These are phyloP conservation scores for Manacus vitellinus DNA, from an alignment of 2,113 vertebrate genomes.

Conservation along the genomic window DNA sequence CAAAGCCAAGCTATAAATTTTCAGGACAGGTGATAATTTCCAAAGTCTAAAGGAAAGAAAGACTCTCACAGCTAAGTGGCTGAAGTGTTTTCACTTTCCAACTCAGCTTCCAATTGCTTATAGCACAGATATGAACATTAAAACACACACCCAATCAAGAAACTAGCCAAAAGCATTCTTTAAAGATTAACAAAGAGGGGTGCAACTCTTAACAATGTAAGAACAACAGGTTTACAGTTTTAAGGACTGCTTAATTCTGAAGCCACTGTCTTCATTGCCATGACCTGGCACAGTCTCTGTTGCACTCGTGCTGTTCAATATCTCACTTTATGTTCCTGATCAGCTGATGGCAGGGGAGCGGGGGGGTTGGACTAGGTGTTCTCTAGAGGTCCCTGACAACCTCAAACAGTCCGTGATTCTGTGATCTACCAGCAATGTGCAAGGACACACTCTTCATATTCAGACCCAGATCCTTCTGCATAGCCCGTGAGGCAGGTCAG, in stretches of 20 bases:
- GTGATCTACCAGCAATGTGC: background rate
- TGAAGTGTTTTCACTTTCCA: background rate
- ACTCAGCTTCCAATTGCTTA: background rate
- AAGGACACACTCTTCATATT: background rate
- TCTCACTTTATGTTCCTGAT: background rate
- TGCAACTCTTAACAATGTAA: background rate
- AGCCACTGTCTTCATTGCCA: background rate
- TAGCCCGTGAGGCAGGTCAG: rapidly evolving
- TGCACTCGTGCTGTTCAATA: background rate
- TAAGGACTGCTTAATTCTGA: background rate
- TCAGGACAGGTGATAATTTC: background rate
- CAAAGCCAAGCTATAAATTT: slow-evolving; percentile 4
- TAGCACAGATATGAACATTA: background rate
- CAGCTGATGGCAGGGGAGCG: background rate
- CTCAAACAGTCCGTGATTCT: background rate
- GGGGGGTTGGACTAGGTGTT: background rate
- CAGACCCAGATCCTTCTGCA: background rate
- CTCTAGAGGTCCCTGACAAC: background rate
- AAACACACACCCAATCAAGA: background rate
- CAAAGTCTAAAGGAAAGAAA: background rate
- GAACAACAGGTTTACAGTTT: background rate
- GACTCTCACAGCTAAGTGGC: background rate
- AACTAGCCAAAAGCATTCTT: background rate
- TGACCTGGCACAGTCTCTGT: background rate
- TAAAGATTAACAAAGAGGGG: background rate